These are phyloP conservation scores for Tiliqua scincoides DNA, from an alignment of 2,113 vertebrate species.

Conservation along the genomic window DNA sequence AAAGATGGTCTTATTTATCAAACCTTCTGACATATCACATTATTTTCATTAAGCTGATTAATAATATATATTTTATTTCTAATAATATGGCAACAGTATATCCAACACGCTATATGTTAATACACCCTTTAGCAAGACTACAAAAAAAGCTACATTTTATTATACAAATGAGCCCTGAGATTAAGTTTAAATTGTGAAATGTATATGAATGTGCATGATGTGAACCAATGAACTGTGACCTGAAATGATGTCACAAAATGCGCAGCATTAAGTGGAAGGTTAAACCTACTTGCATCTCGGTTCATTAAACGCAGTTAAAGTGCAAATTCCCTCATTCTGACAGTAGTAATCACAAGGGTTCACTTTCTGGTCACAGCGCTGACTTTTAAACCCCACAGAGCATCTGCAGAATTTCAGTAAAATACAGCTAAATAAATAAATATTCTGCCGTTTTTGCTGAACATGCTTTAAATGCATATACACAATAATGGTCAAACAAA, in stretches of 20 bases:
- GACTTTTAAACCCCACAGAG: slow-evolving; percentile 99
- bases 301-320: slow-evolving; percentile 99
- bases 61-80: slow-evolving; percentile 41
- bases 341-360: slow-evolving; percentile 99
- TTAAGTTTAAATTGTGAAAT: slow-evolving; percentile 77
- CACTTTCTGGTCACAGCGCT: slow-evolving; percentile 99
- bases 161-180: slow-evolving; percentile 70
- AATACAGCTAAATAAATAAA: slow-evolving; percentile 85
- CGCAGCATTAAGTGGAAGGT: slow-evolving; percentile 84
- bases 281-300: slow-evolving; percentile 99
- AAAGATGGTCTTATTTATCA: slow-evolving; percentile 20
- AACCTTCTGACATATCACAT: slow-evolving; percentile 35
- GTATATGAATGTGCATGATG: slow-evolving; percentile 80
- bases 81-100: slow-evolving; percentile 19
- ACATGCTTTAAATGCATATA: slow-evolving; percentile 70
- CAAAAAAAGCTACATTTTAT: slow-evolving; percentile 72
- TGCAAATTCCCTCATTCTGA: slow-evolving; percentile 99
- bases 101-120: slow-evolving; percentile 57
- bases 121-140: slow-evolving; percentile 57
- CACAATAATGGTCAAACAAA: slow-evolving; percentile 54
- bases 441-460: slow-evolving; percentile 73
- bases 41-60: slow-evolving; percentile 29
- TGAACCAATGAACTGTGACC: slow-evolving; percentile 80
- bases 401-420: slow-evolving; percentile 99
- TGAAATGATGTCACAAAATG: slow-evolving; percentile 84